Base-by-base conservation (phyloP, 1,140 invertebrate genomes). In the Sarcophaga bullata region DNA sequence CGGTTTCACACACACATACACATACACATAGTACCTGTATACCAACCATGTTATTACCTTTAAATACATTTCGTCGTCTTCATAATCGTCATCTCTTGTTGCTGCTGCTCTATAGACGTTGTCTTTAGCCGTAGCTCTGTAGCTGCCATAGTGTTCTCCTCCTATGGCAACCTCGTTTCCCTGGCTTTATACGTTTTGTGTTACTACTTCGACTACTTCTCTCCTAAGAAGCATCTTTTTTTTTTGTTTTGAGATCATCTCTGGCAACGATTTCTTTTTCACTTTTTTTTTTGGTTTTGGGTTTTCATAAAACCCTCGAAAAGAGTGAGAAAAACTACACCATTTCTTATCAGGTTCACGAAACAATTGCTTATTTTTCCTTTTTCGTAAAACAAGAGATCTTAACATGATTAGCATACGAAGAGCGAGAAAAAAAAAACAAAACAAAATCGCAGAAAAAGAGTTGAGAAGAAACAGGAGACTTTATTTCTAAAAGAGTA, bases 301-400 rank as follows among this genome's bases (percentile, higher is more conserved):
- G 4, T 37, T 50, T 78, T 78, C 75, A 50, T 50, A 49, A 50
- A 50, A n/a, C 48, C 25, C 46, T 15, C 15, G 3, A 47, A 13
- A 72, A 80, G 82, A 83, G 82, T 83, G 82, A 83, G 82, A 83
- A 83, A 83, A 83, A 81, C 80, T 81, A 80, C 82, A 80, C 76
- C 80, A 80, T 83, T 75, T 80, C 82, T 75, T 78, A 83, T 83
- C 73, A 75, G 62, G 58, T 81, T 83, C 82, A 83, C 82, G 82
- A 83, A 83, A 83, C 82, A 83, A 83, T 83, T 83, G 82, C 82
- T 83, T 83, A 81, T 73, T 83, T 83, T 83, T 73, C 82, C 82
- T 81, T 83, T 81, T 83, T 83, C 80, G 82, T 83, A 76, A 80
- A 83, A 83, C 82, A 83, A 83, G 82, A 68, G 62, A 83, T 83